phyloP scores from a whole-genome alignment of 2,113 vertebrate genomes.

The Marcusenius ussheri region DNA sequence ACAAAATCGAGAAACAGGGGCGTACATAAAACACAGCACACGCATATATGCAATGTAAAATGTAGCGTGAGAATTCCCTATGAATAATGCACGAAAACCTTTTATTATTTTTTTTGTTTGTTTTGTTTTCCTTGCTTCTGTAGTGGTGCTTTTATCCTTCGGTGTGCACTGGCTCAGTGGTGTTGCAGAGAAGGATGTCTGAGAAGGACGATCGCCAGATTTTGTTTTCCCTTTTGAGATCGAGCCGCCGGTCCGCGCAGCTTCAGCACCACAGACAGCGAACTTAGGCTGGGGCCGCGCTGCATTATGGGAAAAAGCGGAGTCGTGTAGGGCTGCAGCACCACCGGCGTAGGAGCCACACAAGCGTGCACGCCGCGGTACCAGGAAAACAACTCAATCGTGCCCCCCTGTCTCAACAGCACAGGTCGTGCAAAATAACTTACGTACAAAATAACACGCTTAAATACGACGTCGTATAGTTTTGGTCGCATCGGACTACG shows the following conservation, averaged over 20 bases:
- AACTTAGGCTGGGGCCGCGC: slow-evolving; percentile 44
- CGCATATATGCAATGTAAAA: slow-evolving; percentile 7
- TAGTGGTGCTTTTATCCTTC: background rate
- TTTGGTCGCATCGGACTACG: background rate
- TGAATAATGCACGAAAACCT: background rate
- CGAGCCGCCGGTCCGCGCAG: slow-evolving; percentile 56
- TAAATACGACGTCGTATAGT: background rate
- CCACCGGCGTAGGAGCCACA: slow-evolving; percentile 20
- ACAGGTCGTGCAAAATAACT: background rate
- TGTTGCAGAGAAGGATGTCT: slow-evolving; percentile 36
- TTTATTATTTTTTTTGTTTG: slow-evolving; percentile 6
- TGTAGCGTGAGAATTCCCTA: background rate
- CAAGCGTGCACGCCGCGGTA: background rate
- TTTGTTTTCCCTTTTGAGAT: slow-evolving; percentile 34
- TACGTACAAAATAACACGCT: background rate
- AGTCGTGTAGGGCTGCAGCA: slow-evolving; percentile 54
- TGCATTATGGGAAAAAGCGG: slow-evolving; percentile 68
- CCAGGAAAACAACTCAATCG: background rate
- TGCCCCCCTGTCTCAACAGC: background rate
- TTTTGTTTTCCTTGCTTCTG: slow-evolving; percentile 1
- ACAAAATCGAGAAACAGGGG: background rate
- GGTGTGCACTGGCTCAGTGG: slow-evolving; percentile 43
- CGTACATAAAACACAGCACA: background rate
- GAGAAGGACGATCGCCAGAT: slow-evolving; percentile 32
- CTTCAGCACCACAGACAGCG: slow-evolving; percentile 79